phyloP scores from a whole-genome alignment of 2,113 vertebrate species.

The Saimiri boliviensis region DNA sequence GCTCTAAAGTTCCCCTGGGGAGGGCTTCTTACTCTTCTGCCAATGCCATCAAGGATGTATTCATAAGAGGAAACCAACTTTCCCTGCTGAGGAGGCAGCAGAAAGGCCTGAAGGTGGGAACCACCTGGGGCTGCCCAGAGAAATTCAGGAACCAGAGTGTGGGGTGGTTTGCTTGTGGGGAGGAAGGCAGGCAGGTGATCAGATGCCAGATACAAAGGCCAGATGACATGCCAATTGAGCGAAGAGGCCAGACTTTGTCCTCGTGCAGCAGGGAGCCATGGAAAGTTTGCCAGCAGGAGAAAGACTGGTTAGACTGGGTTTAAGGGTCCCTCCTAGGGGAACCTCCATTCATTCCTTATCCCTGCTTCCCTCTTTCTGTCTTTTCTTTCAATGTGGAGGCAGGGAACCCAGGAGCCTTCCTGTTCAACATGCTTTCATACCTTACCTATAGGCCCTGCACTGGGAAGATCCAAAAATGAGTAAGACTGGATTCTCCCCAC shows the following conservation, averaged over 20 bases:
- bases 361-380: background rate
- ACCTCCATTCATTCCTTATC: background rate
- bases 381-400: background rate
- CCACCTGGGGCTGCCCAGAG: background rate
- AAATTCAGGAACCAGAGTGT: background rate
- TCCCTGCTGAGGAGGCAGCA: background rate
- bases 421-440: background rate
- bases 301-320: background rate
- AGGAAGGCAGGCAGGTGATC: background rate
- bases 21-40: background rate
- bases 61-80: background rate
- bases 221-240: background rate
- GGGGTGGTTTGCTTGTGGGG: too few species aligned
- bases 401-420: background rate
- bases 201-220: background rate
- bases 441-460: rapidly evolving
- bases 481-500: background rate
- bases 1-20: background rate
- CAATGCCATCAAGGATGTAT: background rate
- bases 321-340: background rate
- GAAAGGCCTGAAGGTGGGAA: background rate
- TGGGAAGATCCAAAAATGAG: background rate
- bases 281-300: background rate
- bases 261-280: background rate
- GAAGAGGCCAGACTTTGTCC: background rate